Conservation (phyloP, 1,140 invertebrate species). For the Macrocentrus cingulum region DNA sequence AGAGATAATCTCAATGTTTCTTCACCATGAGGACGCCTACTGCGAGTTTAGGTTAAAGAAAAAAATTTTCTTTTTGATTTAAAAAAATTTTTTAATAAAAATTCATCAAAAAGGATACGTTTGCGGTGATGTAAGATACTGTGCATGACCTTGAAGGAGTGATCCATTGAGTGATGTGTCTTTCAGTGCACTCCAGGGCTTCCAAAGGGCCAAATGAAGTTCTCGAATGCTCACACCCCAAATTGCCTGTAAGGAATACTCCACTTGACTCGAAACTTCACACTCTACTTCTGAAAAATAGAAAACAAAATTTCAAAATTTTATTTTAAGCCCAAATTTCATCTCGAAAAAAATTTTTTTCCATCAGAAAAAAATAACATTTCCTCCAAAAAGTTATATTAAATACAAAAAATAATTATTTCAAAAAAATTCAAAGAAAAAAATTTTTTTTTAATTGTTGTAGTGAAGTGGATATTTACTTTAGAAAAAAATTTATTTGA, state of each 20-base stretch:
- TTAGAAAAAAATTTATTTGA: too few relatives aligned
- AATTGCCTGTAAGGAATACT: constrained; percentile 71
- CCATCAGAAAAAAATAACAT: background rate
- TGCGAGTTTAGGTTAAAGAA: constrained; percentile 51
- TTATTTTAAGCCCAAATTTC: background rate
- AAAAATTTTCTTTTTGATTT: constrained; percentile 12
- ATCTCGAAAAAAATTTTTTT: background rate
- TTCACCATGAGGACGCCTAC: constrained; percentile 68
- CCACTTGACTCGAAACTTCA: constrained; percentile 71
- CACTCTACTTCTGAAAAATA: constrained; percentile 67
- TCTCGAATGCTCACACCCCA: constrained; percentile 77
- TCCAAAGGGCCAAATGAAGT: constrained; percentile 72
- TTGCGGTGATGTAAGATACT: constrained; percentile 55
- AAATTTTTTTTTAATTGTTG: too few relatives aligned
- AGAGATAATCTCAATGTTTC: constrained; percentile 65
- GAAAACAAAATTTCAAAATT: constrained; percentile 14
- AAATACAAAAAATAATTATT: too few relatives aligned
- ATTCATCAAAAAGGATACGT: constrained; percentile 39
- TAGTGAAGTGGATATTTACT: too few relatives aligned
- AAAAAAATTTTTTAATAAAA: background rate
- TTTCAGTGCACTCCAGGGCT: constrained; percentile 67
- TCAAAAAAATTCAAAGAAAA: too few relatives aligned
- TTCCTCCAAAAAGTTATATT: too few relatives aligned
- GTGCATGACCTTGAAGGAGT: constrained; percentile 63
- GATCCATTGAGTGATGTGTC: constrained; percentile 62